phyloP scores from a whole-genome alignment of 1,140 invertebrate genomes.

The Drosophila setifemur region DNA sequence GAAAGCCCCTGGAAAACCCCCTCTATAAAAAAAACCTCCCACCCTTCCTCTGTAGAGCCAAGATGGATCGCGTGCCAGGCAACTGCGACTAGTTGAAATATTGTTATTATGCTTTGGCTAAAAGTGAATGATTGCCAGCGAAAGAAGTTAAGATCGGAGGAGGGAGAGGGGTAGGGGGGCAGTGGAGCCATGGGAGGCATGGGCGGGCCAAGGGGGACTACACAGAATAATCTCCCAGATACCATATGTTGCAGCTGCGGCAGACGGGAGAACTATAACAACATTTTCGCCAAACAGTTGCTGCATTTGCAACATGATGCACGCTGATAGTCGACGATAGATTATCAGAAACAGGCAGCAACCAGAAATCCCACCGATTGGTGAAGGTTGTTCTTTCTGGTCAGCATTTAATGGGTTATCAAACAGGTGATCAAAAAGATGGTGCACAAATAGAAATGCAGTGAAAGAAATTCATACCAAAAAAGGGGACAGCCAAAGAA shows the following conservation, averaged over 20 bases:
- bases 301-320: slow-evolving; percentile 70
- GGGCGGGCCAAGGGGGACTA: background rate
- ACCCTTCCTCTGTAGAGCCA: no score
- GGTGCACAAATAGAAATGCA: no score
- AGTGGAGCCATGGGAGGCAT: no score
- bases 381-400: slow-evolving; percentile 40
- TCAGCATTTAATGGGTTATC: slow-evolving; percentile 37
- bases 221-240: background rate
- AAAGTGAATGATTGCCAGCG: slow-evolving; percentile 78
- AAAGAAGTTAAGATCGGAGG: no score
- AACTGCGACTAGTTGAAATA: slow-evolving; percentile 78
- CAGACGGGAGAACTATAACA: slow-evolving; percentile 57
- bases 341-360: slow-evolving; percentile 52
- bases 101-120: slow-evolving; percentile 79
- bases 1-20: background rate
- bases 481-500: no score
- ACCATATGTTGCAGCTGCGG: slow-evolving; percentile 42
- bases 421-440: slow-evolving; percentile 20
- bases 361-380: slow-evolving; percentile 5
- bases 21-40: no score
- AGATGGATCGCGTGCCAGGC: slow-evolving; percentile 77
- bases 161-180: background rate
- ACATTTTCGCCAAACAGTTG: slow-evolving; percentile 38
- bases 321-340: slow-evolving; percentile 76
- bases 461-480: no score